phyloP scores from a whole-genome alignment of 2,888 invertebrate genomes.

The Chymomyza fuscimana region DNA sequence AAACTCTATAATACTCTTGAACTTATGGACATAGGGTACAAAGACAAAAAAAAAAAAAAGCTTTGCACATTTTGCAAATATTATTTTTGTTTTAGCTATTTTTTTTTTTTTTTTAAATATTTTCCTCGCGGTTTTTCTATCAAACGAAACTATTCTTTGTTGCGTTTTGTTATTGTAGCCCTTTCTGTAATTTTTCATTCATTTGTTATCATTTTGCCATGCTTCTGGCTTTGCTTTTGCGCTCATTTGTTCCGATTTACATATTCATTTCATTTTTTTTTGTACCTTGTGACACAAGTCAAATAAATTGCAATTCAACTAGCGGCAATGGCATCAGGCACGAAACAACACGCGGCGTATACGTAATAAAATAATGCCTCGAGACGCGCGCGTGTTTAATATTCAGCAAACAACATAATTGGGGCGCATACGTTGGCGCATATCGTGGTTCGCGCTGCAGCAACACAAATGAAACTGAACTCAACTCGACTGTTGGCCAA shows the following conservation, averaged over 20 bases:
- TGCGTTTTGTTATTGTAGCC: neutral
- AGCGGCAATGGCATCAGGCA: conserved; percentile 8
- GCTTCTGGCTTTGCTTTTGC: conserved; percentile 39
- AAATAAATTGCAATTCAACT: conserved; percentile 53
- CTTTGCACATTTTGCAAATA: conserved; percentile 34
- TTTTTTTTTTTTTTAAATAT: conserved; percentile 11
- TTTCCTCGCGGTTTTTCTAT: neutral
- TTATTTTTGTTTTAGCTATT: conserved; percentile 32
- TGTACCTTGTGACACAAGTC: conserved; percentile 58
- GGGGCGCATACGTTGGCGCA: neutral
- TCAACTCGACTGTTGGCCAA: neutral
- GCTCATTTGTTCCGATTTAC: conserved; percentile 20
- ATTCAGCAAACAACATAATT: neutral
- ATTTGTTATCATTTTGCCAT: conserved; percentile 34
- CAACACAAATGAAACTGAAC: conserved; percentile 50
- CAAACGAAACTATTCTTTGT: neutral
- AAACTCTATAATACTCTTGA: too few species aligned
- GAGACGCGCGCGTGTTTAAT: conserved; percentile 31
- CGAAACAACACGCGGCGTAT: conserved; percentile 55
- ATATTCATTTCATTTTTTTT: conserved; percentile 59
- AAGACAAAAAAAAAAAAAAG: conserved; percentile 13
- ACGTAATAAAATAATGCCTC: conserved; percentile 55
- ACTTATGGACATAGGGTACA: too few species aligned
- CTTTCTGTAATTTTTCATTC: conserved; percentile 8
- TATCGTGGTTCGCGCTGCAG: conserved; percentile 61